These are phyloP conservation scores for Crenuchus spilurus DNA, from an alignment of 2,797 vertebrate species.

Conservation along the genomic window DNA sequence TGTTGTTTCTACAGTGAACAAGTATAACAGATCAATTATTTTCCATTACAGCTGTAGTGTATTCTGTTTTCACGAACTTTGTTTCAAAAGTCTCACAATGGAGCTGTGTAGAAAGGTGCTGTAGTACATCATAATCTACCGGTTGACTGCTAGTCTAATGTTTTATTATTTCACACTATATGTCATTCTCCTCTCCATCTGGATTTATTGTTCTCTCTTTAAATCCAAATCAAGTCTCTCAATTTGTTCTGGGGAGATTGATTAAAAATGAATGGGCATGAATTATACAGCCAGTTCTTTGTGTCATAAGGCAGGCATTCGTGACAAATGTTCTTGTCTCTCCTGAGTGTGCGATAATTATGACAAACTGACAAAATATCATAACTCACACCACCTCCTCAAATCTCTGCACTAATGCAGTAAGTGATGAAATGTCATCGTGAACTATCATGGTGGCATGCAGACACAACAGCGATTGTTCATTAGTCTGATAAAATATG, in stretches of 20 bases:
- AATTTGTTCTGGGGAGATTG: slow-evolving; percentile 41
- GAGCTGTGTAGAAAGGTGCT: background rate
- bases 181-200: slow-evolving; percentile 10
- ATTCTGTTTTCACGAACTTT: background rate
- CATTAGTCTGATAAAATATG: slow-evolving; percentile 38
- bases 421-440: slow-evolving; percentile 40
- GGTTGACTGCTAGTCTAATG: background rate
- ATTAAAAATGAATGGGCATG: slow-evolving; percentile 50
- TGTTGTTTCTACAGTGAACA: background rate
- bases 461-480: slow-evolving; percentile 25
- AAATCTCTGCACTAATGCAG: slow-evolving; percentile 26
- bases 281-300: slow-evolving; percentile 46
- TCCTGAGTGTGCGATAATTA: slow-evolving; percentile 39
- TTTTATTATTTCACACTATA: slow-evolving; percentile 21
- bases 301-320: slow-evolving; percentile 33
- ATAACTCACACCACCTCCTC: slow-evolving; percentile 46
- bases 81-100: background rate
- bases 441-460: slow-evolving; percentile 35
- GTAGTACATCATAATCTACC: background rate
- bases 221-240: slow-evolving; percentile 47
- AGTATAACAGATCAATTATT: background rate
- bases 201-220: slow-evolving; percentile 34
- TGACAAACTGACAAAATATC: slow-evolving; percentile 50
- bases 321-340: slow-evolving; percentile 45
- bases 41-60: background rate